Evolutionary conservation across 2,797 vertebrate species (phyloP).

Genomic region (Babyrousa celebensis): DNA sequence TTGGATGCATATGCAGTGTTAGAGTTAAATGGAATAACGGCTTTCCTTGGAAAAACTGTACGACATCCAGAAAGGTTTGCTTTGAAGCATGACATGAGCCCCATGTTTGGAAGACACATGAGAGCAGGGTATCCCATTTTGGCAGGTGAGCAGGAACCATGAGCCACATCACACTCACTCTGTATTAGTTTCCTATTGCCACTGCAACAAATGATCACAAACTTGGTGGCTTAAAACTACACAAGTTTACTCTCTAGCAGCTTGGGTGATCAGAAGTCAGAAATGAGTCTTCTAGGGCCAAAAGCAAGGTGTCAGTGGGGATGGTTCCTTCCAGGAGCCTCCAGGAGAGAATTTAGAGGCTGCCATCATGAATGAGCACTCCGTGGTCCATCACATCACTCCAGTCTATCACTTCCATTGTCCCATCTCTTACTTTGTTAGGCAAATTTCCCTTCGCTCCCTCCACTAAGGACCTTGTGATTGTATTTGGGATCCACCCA

Average conservation of each 20-base stretch:
- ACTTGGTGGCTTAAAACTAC: neutral
- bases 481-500: neutral
- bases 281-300: neutral
- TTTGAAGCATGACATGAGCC: neutral
- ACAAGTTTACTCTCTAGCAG: neutral
- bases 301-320: neutral
- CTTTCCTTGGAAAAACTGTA: neutral
- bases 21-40: neutral
- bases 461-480: neutral
- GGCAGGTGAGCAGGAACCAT: neutral
- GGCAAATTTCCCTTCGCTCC: neutral
- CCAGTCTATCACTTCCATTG: neutral
- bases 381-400: neutral
- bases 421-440: neutral
- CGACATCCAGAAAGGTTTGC: neutral
- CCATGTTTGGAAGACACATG: accelerated
- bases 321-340: neutral
- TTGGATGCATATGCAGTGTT: neutral
- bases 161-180: neutral
- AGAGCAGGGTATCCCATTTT: neutral
- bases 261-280: neutral
- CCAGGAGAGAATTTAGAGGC: neutral
- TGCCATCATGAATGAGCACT: neutral
- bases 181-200: neutral
- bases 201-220: neutral